Percentiles rank a stretch among this genome's conserved stretches.
phyloP scores from a whole-genome alignment of 2,797 vertebrate genomes.

The Ptychadena robeensis region DNA sequence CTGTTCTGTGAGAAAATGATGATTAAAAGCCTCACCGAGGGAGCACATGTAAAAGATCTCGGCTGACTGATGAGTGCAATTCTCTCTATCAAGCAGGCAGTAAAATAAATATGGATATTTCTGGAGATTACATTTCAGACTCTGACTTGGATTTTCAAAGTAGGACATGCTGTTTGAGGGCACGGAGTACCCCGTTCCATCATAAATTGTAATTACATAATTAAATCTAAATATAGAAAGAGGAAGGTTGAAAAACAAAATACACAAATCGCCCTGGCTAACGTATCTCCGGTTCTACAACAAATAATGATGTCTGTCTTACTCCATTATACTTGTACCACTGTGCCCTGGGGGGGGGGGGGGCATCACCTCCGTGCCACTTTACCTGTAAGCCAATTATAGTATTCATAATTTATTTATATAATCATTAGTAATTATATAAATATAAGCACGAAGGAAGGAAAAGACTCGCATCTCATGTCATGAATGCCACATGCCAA shows the following conservation, averaged over 20 bases:
- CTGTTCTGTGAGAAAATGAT: slow-evolving; percentile 56
- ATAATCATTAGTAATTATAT: too few species aligned
- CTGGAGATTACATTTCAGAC: slow-evolving; percentile 17
- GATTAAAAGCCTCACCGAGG: slow-evolving; percentile 58
- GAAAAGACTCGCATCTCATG: too few species aligned
- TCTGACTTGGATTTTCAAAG: slow-evolving; percentile 3
- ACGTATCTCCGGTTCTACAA: not conserved
- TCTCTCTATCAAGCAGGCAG: slow-evolving; percentile 6
- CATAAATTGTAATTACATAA: slow-evolving; percentile 21
- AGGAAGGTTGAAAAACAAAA: not conserved
- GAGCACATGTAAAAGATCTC: slow-evolving; percentile 53
- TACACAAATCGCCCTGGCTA: not conserved
- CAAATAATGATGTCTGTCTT: not conserved
- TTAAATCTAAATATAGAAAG: slow-evolving; percentile 11
- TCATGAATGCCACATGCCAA: too few species aligned
- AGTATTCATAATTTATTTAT: too few species aligned
- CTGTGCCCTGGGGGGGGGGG: too few species aligned
- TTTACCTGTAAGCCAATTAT: too few species aligned
- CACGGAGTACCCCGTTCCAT: not conserved
- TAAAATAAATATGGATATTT: slow-evolving; percentile 51
- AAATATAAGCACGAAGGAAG: too few species aligned
- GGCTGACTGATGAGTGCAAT: slow-evolving; percentile 7
- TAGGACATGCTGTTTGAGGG: not conserved
- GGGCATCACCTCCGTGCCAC: too few species aligned
- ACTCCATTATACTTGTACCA: not conserved